Evolutionary conservation across 2,888 invertebrate genomes (phyloP).

Genomic region (Lasioglossum vierecki): DNA sequence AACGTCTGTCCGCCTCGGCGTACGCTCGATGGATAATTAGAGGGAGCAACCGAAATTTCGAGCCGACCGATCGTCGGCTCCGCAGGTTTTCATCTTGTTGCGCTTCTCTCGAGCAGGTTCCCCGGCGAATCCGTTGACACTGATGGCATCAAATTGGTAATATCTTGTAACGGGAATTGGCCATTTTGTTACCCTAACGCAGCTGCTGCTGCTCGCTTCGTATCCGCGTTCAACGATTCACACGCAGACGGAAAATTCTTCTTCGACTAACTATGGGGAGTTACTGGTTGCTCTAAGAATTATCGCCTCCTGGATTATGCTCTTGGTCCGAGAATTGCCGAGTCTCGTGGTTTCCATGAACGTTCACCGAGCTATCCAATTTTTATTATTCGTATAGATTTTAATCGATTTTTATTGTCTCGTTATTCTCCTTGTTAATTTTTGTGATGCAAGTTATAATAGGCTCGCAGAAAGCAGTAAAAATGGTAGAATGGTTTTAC

Average conservation of each 20-base stretch:
- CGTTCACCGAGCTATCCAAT: not conserved
- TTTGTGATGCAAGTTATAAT: not conserved
- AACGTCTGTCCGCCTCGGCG: not conserved
- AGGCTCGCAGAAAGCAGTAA: too few relatives aligned
- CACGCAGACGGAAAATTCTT: not conserved
- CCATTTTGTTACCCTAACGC: not conserved
- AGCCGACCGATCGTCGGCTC: not conserved
- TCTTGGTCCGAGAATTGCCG: not conserved
- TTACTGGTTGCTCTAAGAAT: not conserved
- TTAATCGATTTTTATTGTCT: not conserved
- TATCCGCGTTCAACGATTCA: not conserved
- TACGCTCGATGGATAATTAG: conserved; percentile 4
- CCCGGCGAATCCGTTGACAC: not conserved
- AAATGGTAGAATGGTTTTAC: too few relatives aligned
- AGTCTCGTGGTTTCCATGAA: not conserved
- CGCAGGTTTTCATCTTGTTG: conserved; percentile 5
- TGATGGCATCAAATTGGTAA: not conserved
- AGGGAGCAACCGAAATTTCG: not conserved
- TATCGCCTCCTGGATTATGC: not conserved
- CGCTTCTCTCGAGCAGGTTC: not conserved
- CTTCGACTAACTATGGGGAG: not conserved
- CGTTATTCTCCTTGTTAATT: not conserved
- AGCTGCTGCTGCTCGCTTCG: not conserved
- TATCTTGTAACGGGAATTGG: not conserved
- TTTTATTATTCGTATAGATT: not conserved